Base-by-base conservation (phyloP, 2,113 vertebrate species). In the Halichoeres trimaculatus region DNA sequence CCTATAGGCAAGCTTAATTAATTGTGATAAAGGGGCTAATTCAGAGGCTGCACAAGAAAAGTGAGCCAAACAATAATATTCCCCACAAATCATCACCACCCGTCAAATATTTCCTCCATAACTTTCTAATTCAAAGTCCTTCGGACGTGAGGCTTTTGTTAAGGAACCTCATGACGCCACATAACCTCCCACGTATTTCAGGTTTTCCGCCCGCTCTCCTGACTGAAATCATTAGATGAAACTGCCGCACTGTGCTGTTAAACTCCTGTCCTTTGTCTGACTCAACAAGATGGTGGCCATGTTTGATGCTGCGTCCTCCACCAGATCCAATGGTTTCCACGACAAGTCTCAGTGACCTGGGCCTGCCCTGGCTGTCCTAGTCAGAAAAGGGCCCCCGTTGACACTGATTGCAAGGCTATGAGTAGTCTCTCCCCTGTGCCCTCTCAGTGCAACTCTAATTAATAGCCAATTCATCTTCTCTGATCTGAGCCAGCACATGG, bases 401-500 rank as follows among this genome's bases (percentile, higher is more conserved):
- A 92, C 91, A 92, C 91, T 93, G 93, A 94, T 94, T 94, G 93
- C 92, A 88, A 89, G 91, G 88, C 92, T 93, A 92, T 93, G 92
- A 94, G 93, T 93, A 93, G 93, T 94, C 92, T 94, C 91, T 94
- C 94, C 94, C 94, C 87, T 90, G 94, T 94, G 94, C 91, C 93
- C 94, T 94, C 93, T 94, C 92, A 92, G 94, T 89, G 91, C 89
- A 94, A 94, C 92, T 93, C 92, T 94, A 94, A 94, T 94, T 94
- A 94, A 94, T 94, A 94, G 94, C 92, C 93, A 94, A 94, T 94
- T 94, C 94, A 94, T 94, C 93, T 94, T 94, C 91, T 93, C 92
- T 93, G 93, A 94, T 94, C 93, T 93, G 93, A 93, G 93, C 91
- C 93, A 92, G 93, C 92, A 94, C 92, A 91, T 91, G 88, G 91